Evolutionary conservation across 2,888 invertebrate genomes (phyloP), one percentile per base, ranked within the genome.

Genomic region (Zelleria hepariella): DNA sequence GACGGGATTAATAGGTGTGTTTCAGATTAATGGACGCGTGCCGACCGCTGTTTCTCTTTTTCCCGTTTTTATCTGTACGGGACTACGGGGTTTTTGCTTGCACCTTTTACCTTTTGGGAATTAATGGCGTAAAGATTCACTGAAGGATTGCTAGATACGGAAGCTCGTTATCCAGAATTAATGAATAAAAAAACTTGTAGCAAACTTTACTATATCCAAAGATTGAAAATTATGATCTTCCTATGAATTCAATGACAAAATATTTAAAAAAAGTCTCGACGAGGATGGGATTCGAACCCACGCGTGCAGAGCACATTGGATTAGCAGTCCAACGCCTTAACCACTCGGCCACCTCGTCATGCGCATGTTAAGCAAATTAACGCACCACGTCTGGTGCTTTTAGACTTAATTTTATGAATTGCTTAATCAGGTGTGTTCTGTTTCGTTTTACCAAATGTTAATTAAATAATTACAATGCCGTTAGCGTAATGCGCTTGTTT

Each of bases 291-390:
- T 93, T 92, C 93, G 92, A 93, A 93, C 93, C 93, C 93, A 93
- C 93, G 93, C 93, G 93, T 92, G 93, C 92, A 93, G 92, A 93
- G 92, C 93, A 92, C 93, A 93, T 93, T 93, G 93, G 93, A 93
- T 94, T 94, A 60, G 61, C 57, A 70, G 68, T 70, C 68, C 69
- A 70, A 69, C 68, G 68, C 69, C 68, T 69, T 70, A 69, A 68
- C 68, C 69, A 61, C 69, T 68, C 68, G 68, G 68, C 68, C 69
- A 69, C 68, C 68, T 67, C 68, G 68, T 68, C 68, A 57, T 59
- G 55, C 58, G 1, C 25, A 10, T 10, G 0, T 3, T 0, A 0
- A 10, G 15, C 51, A 32, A 55, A 55, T 55, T 55, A 53, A 24
- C 15, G 15, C 25, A 24, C 25, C 25, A 53, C 25, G n/a, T 53